Base-by-base conservation (phyloP, 2,888 invertebrate genomes). In the Diadromus collaris region DNA sequence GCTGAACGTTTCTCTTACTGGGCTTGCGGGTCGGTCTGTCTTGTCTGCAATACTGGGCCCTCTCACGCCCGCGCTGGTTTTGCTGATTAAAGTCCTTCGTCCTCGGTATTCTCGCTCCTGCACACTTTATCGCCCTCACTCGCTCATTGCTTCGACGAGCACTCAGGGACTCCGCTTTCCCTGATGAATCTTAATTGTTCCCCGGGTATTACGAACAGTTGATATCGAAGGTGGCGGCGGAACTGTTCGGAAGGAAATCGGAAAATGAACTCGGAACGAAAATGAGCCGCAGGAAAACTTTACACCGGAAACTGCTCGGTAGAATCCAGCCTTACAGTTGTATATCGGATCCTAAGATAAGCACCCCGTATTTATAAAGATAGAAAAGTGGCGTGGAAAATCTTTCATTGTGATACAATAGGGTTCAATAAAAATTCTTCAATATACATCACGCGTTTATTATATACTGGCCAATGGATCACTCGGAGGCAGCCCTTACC, bases 121-220 rank as follows among this genome's bases (percentile, higher is more conserved):
- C 70, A 54, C 48, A 54, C 61, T 67, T 72, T 65, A 73, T 69
- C 71, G 29, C 27, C 51, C 61, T 63, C 63, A 44, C 32, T 58
- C 63, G 60, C 60, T 65, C 60, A 16, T 46, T 6, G 54, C 38
- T 21, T 16, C 24, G 69, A 64, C 64, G 67, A 79, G 58, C 68
- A 58, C 51, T 76, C 68, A 60, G 63, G 58, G 41, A 56, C 44
- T 69, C 64, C 60, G 64, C 51, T 60, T 69, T 67, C 46, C 41
- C 41, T 32, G 64, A 82, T 78, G 82, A 81, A 82, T 82, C 78
- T 78, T 82, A 79, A 82, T 82, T 81, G 76, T 79, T 78, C 79
- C 75, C n/a, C 61, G 75, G 71, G 71, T 67, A 61, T 68, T 51
- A 58, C 64, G 41, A 51, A 46, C 29, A 29, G 46, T 65, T 51